phyloP scores from a whole-genome alignment of 2,888 invertebrate species.

The Heliconius erato region DNA sequence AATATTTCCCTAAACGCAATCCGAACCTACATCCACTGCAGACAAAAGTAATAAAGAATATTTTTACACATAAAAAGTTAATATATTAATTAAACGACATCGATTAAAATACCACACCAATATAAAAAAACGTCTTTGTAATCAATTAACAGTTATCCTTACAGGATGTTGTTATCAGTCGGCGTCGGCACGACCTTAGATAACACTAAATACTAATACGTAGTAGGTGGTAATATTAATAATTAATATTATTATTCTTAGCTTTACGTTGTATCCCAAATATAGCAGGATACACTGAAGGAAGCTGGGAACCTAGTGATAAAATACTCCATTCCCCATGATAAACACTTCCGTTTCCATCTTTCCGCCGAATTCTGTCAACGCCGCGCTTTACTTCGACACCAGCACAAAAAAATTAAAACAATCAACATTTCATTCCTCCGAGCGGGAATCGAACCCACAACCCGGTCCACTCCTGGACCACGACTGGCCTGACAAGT shows the following conservation, averaged over 20 bases:
- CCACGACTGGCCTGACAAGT: too few relatives aligned
- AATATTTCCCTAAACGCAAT: too few relatives aligned
- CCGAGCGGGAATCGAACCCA: not conserved
- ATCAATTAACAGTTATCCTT: constrained; percentile 22
- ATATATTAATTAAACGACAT: not conserved
- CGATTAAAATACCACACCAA: not conserved
- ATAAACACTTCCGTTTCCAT: too few relatives aligned
- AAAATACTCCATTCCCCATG: too few relatives aligned
- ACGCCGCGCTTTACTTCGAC: too few relatives aligned
- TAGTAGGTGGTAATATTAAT: not conserved
- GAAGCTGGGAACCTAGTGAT: too few relatives aligned
- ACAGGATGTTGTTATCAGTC: constrained; percentile 49
- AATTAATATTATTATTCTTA: not conserved
- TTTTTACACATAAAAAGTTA: not conserved
- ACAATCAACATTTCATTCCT: not conserved
- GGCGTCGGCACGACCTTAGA: constrained; percentile 46
- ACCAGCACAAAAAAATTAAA: too few relatives aligned
- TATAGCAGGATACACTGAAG: too few relatives aligned
- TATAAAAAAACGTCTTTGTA: not conserved
- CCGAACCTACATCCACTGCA: too few relatives aligned
- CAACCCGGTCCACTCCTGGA: not conserved
- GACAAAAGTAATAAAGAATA: too few relatives aligned
- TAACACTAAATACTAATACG: constrained; percentile 30
- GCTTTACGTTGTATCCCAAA: not conserved
- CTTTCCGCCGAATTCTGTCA: too few relatives aligned